Evolutionary conservation across 2,888 invertebrate genomes (phyloP).

Genomic region (Drosophila meridionalis): DNA sequence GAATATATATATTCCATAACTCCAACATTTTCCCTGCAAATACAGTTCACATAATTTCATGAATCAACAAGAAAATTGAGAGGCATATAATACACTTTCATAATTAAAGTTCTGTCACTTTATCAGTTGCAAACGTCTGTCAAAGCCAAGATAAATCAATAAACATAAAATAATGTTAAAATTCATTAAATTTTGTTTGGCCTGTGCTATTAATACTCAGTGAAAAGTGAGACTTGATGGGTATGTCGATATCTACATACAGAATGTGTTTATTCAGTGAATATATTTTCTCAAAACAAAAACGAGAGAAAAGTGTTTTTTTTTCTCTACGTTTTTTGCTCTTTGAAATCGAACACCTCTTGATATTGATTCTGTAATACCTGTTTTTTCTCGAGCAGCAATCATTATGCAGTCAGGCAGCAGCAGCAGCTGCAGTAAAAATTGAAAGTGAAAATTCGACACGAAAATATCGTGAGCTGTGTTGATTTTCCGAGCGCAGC

Average conservation of each 20-base stretch:
- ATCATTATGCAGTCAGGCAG: constrained; percentile 25
- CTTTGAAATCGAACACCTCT: not conserved
- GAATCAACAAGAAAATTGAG: not conserved
- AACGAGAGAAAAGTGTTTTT: not conserved
- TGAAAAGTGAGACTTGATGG: not conserved
- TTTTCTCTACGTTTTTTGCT: not conserved
- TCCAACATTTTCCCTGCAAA: not conserved
- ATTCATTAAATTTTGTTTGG: not conserved
- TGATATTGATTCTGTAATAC: constrained; percentile 18
- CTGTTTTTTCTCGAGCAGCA: constrained; percentile 1
- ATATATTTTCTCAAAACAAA: too few relatives aligned
- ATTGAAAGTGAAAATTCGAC: constrained; percentile 76
- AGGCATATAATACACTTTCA: not conserved
- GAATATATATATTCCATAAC: not conserved
- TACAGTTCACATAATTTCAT: not conserved
- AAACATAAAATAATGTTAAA: not conserved
- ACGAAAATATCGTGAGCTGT: constrained; percentile 66
- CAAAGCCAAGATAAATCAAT: not conserved
- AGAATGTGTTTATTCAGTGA: not conserved
- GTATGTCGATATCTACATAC: not conserved
- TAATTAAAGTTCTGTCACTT: not conserved
- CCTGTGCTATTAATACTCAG: not conserved
- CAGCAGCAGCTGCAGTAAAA: constrained; percentile 41
- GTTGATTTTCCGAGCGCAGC: constrained; percentile 24
- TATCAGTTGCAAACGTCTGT: too few relatives aligned